A percentile compares a stretch with the other conserved stretches of the same genome.
Evolutionary conservation across 2,797 vertebrate genomes (phyloP).

Genomic region (Cryptoblepharus egeriae): DNA sequence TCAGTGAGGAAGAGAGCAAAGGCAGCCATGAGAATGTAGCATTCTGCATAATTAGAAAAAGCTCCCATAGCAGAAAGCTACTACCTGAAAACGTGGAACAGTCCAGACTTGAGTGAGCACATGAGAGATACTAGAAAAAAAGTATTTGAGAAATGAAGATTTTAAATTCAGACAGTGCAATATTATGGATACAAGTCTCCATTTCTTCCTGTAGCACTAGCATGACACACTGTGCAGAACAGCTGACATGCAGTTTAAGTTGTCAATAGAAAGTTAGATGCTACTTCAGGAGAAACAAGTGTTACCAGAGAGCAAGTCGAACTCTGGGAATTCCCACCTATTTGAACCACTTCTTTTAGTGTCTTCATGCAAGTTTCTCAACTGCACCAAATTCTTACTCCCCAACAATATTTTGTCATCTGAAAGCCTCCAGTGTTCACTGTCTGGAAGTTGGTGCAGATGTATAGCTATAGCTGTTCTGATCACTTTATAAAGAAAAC

Average conservation of each 20-base stretch:
- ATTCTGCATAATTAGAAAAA: conserved; percentile 37
- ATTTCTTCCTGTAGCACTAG: background rate
- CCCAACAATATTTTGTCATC: background rate
- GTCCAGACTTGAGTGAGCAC: conserved; percentile 28
- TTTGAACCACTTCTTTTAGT: background rate
- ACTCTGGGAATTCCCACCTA: background rate
- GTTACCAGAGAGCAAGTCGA: background rate
- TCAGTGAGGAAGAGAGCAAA: conserved; percentile 42
- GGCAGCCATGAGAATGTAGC: conserved; percentile 46
- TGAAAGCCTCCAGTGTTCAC: background rate
- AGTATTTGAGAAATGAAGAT: conserved; percentile 18
- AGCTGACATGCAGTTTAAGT: conserved; percentile 53
- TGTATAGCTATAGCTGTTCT: background rate
- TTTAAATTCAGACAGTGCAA: conserved; percentile 35
- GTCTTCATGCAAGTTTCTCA: conserved; percentile 3
- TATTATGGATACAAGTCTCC: conserved; percentile 58
- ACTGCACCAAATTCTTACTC: background rate
- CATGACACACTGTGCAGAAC: conserved; percentile 10
- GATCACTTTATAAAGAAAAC: conserved; percentile 4
- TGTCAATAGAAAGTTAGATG: conserved; percentile 46
- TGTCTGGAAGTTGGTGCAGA: background rate
- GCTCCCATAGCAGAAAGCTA: conserved; percentile 42
- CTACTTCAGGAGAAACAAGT: conserved; percentile 51
- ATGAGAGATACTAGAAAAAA: conserved; percentile 30
- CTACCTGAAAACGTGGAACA: conserved; percentile 36